A percentile compares a stretch with the other conserved stretches of the same genome.
phyloP scores from a whole-genome alignment of 2,113 vertebrate genomes.

The Urocolius indicus region DNA sequence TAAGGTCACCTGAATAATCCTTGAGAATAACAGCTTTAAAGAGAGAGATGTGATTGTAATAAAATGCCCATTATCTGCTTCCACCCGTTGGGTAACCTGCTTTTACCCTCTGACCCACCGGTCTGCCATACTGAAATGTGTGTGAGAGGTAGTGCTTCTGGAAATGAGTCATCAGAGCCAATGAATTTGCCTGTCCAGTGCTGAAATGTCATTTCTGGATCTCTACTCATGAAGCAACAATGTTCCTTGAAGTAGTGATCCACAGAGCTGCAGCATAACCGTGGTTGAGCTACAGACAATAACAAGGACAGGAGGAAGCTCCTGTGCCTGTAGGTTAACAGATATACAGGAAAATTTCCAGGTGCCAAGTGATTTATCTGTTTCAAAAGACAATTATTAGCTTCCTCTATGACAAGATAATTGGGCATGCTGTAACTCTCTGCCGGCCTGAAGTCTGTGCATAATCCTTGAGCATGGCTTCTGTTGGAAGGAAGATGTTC shows the following conservation, averaged over 20 bases:
- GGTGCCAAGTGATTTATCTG: background rate
- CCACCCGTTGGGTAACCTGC: slow-evolving; percentile 46
- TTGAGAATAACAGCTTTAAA: slow-evolving; percentile 63
- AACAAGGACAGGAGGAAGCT: background rate
- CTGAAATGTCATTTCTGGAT: slow-evolving; percentile 20
- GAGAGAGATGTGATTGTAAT: slow-evolving; percentile 36
- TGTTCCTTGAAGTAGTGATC: background rate
- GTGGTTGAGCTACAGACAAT: background rate
- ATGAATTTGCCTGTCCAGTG: background rate
- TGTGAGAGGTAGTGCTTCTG: slow-evolving; percentile 20
- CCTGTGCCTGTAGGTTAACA: background rate
- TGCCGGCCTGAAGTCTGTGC: background rate
- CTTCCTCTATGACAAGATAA: background rate
- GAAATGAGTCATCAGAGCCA: slow-evolving; percentile 24
- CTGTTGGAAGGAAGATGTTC: background rate
- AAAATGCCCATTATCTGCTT: slow-evolving; percentile 65
- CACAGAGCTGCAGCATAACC: background rate
- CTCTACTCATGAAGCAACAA: background rate
- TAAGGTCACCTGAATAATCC: slow-evolving; percentile 60
- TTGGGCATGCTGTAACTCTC: background rate
- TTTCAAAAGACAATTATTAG: background rate
- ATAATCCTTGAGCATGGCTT: background rate
- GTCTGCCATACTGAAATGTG: slow-evolving; percentile 32
- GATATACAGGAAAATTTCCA: background rate
- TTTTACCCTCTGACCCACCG: slow-evolving; percentile 44